Conservation (phyloP, 2,113 vertebrate genomes). For the Gasterosteus aculeatus region DNA sequence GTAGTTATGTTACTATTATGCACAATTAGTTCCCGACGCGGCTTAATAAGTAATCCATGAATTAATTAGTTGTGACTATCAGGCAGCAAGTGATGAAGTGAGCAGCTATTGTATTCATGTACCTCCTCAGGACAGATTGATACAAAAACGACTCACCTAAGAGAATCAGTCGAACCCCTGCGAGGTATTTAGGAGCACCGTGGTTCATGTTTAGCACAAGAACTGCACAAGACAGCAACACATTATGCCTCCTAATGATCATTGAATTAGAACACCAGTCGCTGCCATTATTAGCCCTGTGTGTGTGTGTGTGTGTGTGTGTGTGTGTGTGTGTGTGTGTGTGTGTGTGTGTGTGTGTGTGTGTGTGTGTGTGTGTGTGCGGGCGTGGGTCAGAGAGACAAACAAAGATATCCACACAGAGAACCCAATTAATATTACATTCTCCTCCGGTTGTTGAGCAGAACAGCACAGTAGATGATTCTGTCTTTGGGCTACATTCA, state of each 20-base stretch:
- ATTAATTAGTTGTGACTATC: conserved; percentile 1
- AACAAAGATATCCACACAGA: conserved; percentile 27
- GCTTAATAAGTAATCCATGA: conserved; percentile 6
- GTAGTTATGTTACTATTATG: background rate
- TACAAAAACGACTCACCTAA: conserved; percentile 12
- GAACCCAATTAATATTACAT: conserved; percentile 44
- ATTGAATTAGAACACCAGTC: conserved; percentile 46
- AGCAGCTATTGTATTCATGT: conserved; percentile 29
- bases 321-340: conserved; percentile 13
- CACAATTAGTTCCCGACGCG: background rate
- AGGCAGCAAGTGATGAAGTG: conserved; percentile 11
- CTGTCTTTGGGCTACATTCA: background rate
- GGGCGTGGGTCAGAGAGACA: conserved; percentile 13
- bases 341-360: conserved; percentile 7
- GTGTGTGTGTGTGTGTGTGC: conserved; percentile 3
- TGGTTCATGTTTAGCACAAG: conserved; percentile 37
- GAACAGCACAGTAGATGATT: background rate
- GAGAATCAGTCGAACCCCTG: conserved; percentile 7
- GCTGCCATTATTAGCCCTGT: conserved; percentile 44
- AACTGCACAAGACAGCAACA: conserved; percentile 16
- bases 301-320: background rate
- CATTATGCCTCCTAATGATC: conserved; percentile 46
- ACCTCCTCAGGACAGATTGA: conserved; percentile 12
- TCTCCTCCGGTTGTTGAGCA: conserved; percentile 4
- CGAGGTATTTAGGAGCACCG: background rate